Percentiles rank a stretch among this genome's conserved stretches.
phyloP scores from a whole-genome alignment of 2,797 vertebrate species.

The Microhierax caerulescens region DNA sequence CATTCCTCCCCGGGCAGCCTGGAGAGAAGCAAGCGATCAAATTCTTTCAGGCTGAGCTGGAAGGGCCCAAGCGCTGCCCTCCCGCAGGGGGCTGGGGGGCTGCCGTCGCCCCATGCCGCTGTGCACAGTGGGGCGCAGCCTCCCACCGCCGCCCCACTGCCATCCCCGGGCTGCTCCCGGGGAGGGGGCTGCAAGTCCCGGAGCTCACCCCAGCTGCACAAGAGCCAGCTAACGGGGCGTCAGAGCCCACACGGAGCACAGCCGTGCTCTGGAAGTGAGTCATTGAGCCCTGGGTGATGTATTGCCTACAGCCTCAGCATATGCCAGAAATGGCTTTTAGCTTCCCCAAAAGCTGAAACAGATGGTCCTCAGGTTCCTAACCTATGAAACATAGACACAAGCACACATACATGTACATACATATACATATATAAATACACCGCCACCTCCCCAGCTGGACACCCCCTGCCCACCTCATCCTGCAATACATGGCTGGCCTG shows the following conservation, averaged over 20 bases:
- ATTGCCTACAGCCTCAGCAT: slow-evolving; percentile 72
- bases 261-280: slow-evolving; percentile 42
- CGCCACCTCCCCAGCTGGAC: accelerated
- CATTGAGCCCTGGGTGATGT: slow-evolving; percentile 67
- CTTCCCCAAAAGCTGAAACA: not conserved
- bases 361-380: not conserved
- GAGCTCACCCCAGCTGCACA: not conserved
- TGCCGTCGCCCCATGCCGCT: accelerated
- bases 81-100: not conserved
- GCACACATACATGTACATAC: not conserved
- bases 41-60: not conserved
- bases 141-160: not conserved
- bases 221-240: slow-evolving; percentile 58
- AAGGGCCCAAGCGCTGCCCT: not conserved
- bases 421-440: not conserved
- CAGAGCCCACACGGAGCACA: slow-evolving; percentile 70
- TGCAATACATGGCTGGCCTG: accelerated
- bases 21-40: not conserved
- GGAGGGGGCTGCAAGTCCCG: no score
- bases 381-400: not conserved
- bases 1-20: not conserved
- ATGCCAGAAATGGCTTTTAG: slow-evolving; percentile 51
- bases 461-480: not conserved
- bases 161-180: accelerated
- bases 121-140: accelerated